A percentile compares a stretch with the other conserved stretches of the same genome.
phyloP scores from a whole-genome alignment of 2,888 invertebrate species.

The Eledone cirrhosa region DNA sequence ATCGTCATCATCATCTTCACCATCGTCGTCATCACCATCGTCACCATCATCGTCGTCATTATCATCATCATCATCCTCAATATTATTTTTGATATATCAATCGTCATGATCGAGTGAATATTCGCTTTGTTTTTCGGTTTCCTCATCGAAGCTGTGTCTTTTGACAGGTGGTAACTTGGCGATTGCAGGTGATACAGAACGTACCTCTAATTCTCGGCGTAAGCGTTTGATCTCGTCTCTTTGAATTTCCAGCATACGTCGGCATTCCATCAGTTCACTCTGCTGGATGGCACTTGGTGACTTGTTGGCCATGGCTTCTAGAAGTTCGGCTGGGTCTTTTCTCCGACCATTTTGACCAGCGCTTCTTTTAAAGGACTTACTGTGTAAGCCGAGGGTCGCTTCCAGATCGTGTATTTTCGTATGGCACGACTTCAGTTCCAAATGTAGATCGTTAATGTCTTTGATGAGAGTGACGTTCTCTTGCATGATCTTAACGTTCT shows the following conservation, averaged over 20 bases:
- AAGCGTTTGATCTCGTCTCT: constrained; percentile 68
- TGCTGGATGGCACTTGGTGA: constrained; percentile 71
- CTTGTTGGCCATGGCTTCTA: constrained; percentile 47
- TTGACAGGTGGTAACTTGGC: neutral
- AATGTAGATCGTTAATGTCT: constrained; percentile 80
- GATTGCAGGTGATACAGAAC: neutral
- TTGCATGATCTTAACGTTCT: constrained; percentile 76
- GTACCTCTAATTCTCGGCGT: constrained; percentile 48
- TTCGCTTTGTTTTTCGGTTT: neutral
- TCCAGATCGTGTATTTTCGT: constrained; percentile 78
- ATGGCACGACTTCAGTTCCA: constrained; percentile 75
- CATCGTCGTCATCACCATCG: too few species aligned
- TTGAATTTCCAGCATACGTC: constrained; percentile 68
- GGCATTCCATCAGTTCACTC: constrained; percentile 72
- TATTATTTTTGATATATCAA: too few species aligned
- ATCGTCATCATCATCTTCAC: too few species aligned
- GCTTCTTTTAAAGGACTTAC: constrained; percentile 56
- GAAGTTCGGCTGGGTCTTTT: constrained; percentile 46
- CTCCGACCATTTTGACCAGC: constrained; percentile 7
- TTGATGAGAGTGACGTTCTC: constrained; percentile 81
- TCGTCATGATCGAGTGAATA: too few species aligned
- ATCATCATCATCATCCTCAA: too few species aligned
- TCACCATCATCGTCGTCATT: too few species aligned
- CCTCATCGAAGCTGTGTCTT: neutral
- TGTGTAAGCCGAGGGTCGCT: constrained; percentile 68